Evolutionary conservation across 2,113 vertebrate genomes (phyloP).

Genomic region (Suncus etruscus): DNA sequence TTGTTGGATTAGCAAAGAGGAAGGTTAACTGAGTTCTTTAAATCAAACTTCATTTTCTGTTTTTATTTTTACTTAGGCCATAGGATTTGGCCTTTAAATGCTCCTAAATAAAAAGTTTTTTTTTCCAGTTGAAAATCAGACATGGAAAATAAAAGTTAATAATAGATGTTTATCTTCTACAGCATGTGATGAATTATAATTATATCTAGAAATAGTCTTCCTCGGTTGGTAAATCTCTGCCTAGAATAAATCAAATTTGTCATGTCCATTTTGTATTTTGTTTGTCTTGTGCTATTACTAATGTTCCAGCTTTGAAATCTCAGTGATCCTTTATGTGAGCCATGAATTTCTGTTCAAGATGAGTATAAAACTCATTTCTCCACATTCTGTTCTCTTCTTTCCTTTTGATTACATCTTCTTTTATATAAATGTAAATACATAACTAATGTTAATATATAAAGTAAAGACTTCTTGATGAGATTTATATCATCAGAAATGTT

Average conservation of each 20-base stretch:
- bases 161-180: slow-evolving; percentile 59
- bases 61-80: slow-evolving; percentile 46
- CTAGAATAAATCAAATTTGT: slow-evolving; percentile 71
- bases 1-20: slow-evolving; percentile 71
- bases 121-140: slow-evolving; percentile 70
- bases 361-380: slow-evolving; percentile 28
- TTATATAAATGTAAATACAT: neutral
- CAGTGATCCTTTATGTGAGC: slow-evolving; percentile 33
- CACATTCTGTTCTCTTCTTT: neutral
- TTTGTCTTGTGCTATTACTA: slow-evolving; percentile 61
- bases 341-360: slow-evolving; percentile 51
- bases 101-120: slow-evolving; percentile 37
- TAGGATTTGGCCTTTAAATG: slow-evolving; percentile 62
- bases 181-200: slow-evolving; percentile 69
- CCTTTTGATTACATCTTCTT: neutral
- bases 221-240: slow-evolving; percentile 21
- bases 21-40: slow-evolving; percentile 38
- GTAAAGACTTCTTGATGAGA: neutral
- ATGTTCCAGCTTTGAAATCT: slow-evolving; percentile 65
- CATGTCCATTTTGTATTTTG: slow-evolving; percentile 51
- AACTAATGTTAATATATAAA: no score
- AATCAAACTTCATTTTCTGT: neutral
- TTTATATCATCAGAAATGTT: slow-evolving; percentile 39
- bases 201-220: slow-evolving; percentile 51
- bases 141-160: slow-evolving; percentile 62